These are phyloP conservation scores for Nicator chloris DNA, from an alignment of 2,113 vertebrate genomes.

Conservation along the genomic window DNA sequence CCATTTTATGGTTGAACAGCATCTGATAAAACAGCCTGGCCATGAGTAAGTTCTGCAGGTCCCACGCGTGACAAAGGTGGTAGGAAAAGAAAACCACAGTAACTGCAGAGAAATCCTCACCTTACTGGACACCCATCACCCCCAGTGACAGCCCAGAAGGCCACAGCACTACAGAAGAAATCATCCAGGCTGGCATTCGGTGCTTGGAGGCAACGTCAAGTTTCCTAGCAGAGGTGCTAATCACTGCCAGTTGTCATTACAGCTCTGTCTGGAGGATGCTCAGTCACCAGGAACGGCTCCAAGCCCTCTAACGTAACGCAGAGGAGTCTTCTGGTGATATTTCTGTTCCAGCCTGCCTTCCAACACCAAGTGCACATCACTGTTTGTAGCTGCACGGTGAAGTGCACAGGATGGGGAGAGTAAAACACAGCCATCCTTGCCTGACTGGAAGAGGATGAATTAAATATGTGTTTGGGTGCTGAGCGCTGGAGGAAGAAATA, in stretches of 20 bases:
- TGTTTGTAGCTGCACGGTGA: neutral
- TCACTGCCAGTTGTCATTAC: constrained; percentile 59
- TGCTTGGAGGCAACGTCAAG: neutral
- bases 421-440: neutral
- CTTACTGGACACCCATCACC: neutral
- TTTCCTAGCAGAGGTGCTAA: constrained; percentile 40
- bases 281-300: constrained; percentile 35
- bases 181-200: neutral
- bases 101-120: neutral
- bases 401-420: neutral
- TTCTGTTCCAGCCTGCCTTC: neutral
- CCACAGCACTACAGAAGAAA: neutral
- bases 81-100: neutral
- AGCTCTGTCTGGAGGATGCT: constrained; percentile 23
- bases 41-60: neutral
- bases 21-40: neutral
- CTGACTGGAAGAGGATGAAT: neutral
- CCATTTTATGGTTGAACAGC: neutral
- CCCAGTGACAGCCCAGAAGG: neutral
- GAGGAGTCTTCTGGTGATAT: neutral
- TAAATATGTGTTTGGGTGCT: neutral
- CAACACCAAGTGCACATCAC: constrained; percentile 17
- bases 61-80: neutral
- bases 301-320: neutral
- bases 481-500: neutral